Evolutionary conservation across 2,113 vertebrate genomes (phyloP).

Genomic region (Erythrolamprus reginae): DNA sequence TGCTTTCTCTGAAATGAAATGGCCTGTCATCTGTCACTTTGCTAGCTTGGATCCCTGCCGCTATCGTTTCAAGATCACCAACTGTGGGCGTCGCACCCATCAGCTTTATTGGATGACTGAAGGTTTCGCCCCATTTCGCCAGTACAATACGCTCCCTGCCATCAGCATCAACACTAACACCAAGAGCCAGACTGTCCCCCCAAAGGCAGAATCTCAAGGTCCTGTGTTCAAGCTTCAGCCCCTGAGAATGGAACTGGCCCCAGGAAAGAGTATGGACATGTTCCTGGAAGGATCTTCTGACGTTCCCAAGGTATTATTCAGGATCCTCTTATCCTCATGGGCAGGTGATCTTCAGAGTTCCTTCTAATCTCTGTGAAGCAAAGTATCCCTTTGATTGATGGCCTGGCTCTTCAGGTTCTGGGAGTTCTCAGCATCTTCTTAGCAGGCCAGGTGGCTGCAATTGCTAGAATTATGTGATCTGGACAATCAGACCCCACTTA

Average conservation of each 20-base stretch:
- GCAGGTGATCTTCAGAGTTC: neutral
- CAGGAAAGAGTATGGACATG: slow-evolving; percentile 71
- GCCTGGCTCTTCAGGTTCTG: slow-evolving; percentile 3
- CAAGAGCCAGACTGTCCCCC: neutral
- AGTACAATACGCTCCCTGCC: neutral
- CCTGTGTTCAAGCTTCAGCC: slow-evolving; percentile 75
- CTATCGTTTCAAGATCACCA: slow-evolving; percentile 78
- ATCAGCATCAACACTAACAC: neutral
- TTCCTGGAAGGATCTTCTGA: slow-evolving; percentile 71
- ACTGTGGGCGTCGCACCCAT: slow-evolving; percentile 71
- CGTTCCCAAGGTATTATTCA: slow-evolving; percentile 68
- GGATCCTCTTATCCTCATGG: neutral
- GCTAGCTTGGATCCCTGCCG: slow-evolving; percentile 65
- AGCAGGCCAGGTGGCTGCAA: neutral
- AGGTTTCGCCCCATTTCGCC: slow-evolving; percentile 41
- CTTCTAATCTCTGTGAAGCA: neutral
- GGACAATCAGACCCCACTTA: neutral
- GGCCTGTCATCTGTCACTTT: neutral
- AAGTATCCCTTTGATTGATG: neutral
- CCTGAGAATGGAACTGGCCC: slow-evolving; percentile 64
- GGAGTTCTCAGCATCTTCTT: slow-evolving; percentile 35
- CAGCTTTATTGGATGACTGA: slow-evolving; percentile 75
- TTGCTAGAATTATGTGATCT: slow-evolving; percentile 51
- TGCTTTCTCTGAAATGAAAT: neutral
- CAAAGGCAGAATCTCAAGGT: fast-evolving